phyloP scores from a whole-genome alignment of 2,113 vertebrate species.

The Halcyon senegalensis region DNA sequence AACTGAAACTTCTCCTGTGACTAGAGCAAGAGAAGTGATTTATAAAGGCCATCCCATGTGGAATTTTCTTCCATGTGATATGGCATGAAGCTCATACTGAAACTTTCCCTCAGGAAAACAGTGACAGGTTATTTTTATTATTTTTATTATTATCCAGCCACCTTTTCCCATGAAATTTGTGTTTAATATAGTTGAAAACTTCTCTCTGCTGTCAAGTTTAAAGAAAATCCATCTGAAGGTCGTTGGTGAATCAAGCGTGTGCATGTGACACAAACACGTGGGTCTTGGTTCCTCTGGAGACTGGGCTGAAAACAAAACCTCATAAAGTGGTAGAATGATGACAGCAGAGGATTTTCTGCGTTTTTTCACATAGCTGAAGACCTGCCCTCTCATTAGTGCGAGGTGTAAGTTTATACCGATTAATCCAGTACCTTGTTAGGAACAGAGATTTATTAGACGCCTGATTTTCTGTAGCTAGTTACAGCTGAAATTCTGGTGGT shows the following conservation, averaged over 20 bases:
- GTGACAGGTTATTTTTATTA: neutral
- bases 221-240: neutral
- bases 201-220: neutral
- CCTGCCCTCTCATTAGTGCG: neutral
- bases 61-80: neutral
- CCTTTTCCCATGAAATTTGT: neutral
- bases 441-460: neutral
- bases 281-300: neutral
- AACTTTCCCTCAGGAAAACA: neutral
- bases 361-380: neutral
- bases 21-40: neutral
- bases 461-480: neutral
- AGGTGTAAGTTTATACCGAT: neutral
- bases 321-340: neutral
- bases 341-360: neutral
- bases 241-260: neutral
- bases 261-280: neutral
- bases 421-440: neutral
- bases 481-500: neutral
- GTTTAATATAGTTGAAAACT: neutral
- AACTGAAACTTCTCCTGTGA: neutral
- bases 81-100: neutral
- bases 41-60: neutral
- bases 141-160: neutral
- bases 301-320: neutral